Evolutionary conservation across 2,888 invertebrate genomes (phyloP), one percentile per base, ranked within the genome.

Genomic region (Orthosia incerta): DNA sequence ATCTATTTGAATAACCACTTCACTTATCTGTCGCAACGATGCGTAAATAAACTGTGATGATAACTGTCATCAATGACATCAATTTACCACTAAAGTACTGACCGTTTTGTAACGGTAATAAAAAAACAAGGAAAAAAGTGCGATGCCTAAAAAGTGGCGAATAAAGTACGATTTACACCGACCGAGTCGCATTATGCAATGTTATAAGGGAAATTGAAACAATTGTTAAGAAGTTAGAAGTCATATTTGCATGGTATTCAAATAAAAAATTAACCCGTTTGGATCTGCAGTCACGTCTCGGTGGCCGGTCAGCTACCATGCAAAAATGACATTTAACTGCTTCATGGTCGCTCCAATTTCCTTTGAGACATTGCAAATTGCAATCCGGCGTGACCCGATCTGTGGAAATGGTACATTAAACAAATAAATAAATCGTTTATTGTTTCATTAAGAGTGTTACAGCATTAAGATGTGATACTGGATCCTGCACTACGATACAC

Each of bases 61-160:
- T 53, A 23, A 51, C 31, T 31, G 18, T 46, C 50, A 46, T 45
- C 45, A 45, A 61, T 51, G 53, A 76, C 61, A 68, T n/a, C 31
- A 77, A 53, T 76, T 48, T 55, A 18, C 48, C 13, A 16, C n/a
- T 18, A 11, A 20, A 26, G 20, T 45, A 23, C 11, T 73, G 46
- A 62, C 53, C 70, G 65, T 51, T 75, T 23, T 23, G 11, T 55
- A 80, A 63, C 57, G 57, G 65, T 59, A 20, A 20, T 0, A 13
- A 46, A 51, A 53, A 18, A 23, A 16, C 53, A 12, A 45, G 3
- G 23, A 15, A 53, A 79, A 57, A 23, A 16, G 11, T 23, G 16
- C n/a, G 5, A 51, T 16, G 16, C 18, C 31, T 4, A 50, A 15
- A 26, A 57, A 56, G 20, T 23, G 3, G n/a, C 46, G 12, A 64